Base-by-base conservation (phyloP, 2,113 vertebrate genomes). In the Lota lota region DNA sequence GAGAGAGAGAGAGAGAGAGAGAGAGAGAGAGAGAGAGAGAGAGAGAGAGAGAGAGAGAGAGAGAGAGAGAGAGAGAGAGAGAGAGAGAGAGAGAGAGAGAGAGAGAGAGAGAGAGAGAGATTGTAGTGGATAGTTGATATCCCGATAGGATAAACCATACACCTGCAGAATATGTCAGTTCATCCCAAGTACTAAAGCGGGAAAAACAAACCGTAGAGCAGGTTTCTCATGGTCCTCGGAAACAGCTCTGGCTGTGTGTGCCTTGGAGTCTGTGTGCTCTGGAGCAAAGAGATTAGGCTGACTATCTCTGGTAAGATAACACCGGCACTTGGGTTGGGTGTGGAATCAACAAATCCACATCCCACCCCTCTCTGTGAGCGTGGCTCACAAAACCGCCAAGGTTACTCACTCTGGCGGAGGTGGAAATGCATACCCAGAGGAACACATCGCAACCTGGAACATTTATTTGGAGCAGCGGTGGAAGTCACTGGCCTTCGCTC, bases 231-330 rank as follows among this genome's bases (percentile, higher is more conserved):
- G 8, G 7, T 62, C 36, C 61, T 58, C 67, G 28, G 67, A 3
- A n/a, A 1, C 51, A 5, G 0, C 5, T 15, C 18, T 19, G 24
- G 24, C 28, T 40, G 50, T 56, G 50, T 66, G 33, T 40, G 62
- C n/a, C 19, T 47, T 18, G 22, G 17, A 14, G 22, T 7, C 12
- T 28, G 22, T 62, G 22, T 28, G 40, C 47, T 7, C 22, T 7
- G 19, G 51, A 57, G 58, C 22, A 68, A 68, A 47, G 15, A 24
- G n/a, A 20, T 68, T 40, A 28, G 61, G 47, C 15, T 16, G 61
- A 22, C 16, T 18, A 21, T 66, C 75, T 68, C 28, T 64, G 47
- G 68, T 74, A 88, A 83, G 67, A 47, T 64, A 67, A 69, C 66
- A 75, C 70, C 64, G 58, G 70, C 21, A 47, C 11, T 47, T 47